Conservation (phyloP, 92 coral and sea anemone genomes). For the Umimayanthus kanabou region DNA sequence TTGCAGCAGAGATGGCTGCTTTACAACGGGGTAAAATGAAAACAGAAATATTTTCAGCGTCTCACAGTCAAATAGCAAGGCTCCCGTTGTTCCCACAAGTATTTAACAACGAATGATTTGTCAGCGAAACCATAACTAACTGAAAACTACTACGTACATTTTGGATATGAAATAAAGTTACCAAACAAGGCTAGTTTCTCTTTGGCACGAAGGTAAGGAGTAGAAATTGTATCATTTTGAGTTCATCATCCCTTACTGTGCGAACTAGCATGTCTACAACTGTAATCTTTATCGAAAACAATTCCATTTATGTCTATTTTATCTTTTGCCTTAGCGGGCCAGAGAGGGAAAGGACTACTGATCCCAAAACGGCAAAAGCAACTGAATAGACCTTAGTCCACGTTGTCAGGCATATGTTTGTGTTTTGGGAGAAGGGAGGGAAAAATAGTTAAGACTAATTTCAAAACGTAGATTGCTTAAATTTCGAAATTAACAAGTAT, state of each 20-base stretch:
- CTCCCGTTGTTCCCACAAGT: conserved; percentile 19
- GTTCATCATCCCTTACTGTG: neutral
- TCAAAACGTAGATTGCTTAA: too few relatives aligned
- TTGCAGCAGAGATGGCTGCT: neutral
- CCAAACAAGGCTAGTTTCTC: neutral
- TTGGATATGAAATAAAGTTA: neutral
- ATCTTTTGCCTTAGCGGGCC: neutral
- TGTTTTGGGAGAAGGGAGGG: neutral
- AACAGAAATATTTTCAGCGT: conserved; percentile 9
- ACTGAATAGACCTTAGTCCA: neutral
- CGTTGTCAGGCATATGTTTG: neutral
- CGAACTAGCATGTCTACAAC: neutral
- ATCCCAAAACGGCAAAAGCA: neutral
- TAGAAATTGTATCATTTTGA: neutral
- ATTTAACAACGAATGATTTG: neutral
- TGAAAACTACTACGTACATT: neutral
- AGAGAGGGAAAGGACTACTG: neutral
- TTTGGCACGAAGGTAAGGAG: conserved; percentile 1
- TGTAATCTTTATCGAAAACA: neutral
- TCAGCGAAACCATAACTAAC: conserved; percentile 9
- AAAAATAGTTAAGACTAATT: neutral
- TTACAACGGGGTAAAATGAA: neutral
- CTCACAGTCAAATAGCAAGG: conserved; percentile 2
- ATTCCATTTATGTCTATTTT: neutral
- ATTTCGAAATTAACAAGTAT: neutral